Base-by-base conservation (phyloP, 2,797 vertebrate genomes). In the Onychomys leucogaster region DNA sequence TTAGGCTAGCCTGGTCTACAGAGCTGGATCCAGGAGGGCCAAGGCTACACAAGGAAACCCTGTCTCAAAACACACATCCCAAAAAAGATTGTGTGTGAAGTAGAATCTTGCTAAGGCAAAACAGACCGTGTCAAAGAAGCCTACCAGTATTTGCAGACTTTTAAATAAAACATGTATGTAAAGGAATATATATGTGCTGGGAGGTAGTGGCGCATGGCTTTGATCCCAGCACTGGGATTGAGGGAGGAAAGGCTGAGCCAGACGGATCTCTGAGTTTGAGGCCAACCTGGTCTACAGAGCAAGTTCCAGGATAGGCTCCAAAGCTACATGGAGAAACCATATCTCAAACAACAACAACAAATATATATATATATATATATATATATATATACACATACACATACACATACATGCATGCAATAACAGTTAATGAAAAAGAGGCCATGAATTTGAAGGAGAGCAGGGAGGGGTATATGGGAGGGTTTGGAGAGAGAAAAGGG, bases 121-220 rank as follows among this genome's bases (percentile, higher is more conserved):
- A 92, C 46, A 91, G 16, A 86, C 59, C 83, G 49, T 91, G 96
- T 94, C 82, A 95, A 87, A 85, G 17, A 86, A 93, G 61, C n/a
- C 59, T 29, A 94, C 16, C 17, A 94, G 92, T 93, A 90, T 46
- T 92, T 88, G 37, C 27, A 90, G 94, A 96, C 25, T 76, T 96
- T 94, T 95, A 89, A 55, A 77, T 95, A 85, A 94, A 95, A 95
- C 85, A 75, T 63, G 55, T 55, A 85, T 77, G 90, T 69, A 93
- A 95, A 82, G 76, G 21, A 43, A 69, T n/a, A 37, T 37, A 69
- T 69, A 69, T 67, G 49, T 52, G 49, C 49, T 52, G 49, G 4
- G 63, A 12, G 27, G 61, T 29, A 10, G 65, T 69, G 65, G 67
- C 49, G 14, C 49, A 52, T 2, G 2, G 11, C 49, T 52, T 52